These are phyloP conservation scores for Cygnus atratus DNA, from an alignment of 2,113 vertebrate genomes.

Conservation along the genomic window DNA sequence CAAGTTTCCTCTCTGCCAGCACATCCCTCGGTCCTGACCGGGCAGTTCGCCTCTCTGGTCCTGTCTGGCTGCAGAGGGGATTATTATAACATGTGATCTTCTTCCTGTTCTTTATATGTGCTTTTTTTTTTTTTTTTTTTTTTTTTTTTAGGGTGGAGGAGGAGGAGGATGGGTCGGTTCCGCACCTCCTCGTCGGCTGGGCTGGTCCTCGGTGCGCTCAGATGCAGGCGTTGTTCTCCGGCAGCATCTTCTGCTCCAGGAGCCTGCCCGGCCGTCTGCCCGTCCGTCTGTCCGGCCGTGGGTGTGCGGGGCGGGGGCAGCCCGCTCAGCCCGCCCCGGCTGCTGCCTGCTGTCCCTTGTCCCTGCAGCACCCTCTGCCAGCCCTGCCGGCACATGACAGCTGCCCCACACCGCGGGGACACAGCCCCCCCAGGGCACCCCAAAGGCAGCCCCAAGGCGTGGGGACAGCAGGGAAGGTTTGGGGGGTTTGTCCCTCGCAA, in stretches of 20 bases:
- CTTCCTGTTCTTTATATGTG: neutral
- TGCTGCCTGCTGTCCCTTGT: neutral
- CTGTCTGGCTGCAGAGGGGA: slow-evolving; percentile 20
- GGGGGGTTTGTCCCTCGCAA: neutral
- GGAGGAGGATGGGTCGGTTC: neutral
- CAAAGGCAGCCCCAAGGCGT: fast-evolving
- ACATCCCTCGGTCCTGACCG: neutral
- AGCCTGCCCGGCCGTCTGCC: neutral
- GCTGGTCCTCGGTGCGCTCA: neutral
- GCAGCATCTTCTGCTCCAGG: neutral
- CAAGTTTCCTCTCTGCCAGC: neutral
- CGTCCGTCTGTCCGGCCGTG: fast-evolving
- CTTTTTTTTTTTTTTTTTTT: neutral
- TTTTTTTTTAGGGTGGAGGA: neutral
- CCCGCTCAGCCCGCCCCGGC: neutral
- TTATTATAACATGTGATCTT: slow-evolving; percentile 47
- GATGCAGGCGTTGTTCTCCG: neutral
- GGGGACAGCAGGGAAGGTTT: too few relatives aligned
- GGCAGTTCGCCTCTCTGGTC: neutral
- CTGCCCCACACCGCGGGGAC: neutral
- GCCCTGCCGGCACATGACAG: neutral
- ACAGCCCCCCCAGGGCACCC: neutral
- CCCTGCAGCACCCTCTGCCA: slow-evolving; percentile 64
- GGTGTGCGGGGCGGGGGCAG: neutral
- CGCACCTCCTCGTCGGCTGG: neutral